A percentile compares a stretch with the other conserved stretches of the same genome.
These are phyloP conservation scores for Lycocorax pyrrhopterus DNA, from an alignment of 2,113 vertebrate species.

Conservation along the genomic window DNA sequence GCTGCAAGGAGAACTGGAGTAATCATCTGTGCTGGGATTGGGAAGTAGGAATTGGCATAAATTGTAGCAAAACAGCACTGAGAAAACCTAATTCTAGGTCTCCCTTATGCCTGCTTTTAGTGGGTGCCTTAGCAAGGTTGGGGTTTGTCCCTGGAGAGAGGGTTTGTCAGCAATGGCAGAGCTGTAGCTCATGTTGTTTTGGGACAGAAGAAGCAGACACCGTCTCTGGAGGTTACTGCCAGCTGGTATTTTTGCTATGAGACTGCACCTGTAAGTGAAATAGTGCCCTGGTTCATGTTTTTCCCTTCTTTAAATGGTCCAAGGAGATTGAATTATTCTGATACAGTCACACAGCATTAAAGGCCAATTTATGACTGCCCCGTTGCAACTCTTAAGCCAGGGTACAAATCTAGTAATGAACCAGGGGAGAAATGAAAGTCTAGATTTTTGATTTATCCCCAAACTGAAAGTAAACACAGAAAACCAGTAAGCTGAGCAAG, in stretches of 20 bases:
- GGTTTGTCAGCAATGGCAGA: background rate
- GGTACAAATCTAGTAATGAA: background rate
- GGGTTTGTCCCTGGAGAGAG: background rate
- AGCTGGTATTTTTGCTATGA: background rate
- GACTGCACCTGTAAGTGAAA: background rate
- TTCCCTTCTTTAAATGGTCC: background rate
- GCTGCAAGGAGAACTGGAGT: background rate
- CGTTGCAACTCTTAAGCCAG: background rate
- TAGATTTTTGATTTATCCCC: background rate
- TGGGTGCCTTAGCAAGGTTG: background rate
- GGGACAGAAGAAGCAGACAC: background rate
- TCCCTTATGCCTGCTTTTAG: background rate
- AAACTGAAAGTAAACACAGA: background rate
- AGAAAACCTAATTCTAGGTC: background rate
- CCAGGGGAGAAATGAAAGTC: background rate
- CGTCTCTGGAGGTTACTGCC: background rate
- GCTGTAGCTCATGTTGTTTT: background rate
- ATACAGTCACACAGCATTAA: rapidly evolving
- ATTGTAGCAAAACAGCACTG: background rate
- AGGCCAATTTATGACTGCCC: background rate
- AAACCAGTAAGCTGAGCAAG: background rate
- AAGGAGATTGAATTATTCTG: background rate
- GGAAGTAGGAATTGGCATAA: background rate
- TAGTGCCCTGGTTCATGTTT: background rate
- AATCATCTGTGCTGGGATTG: background rate